These are phyloP conservation scores for Steatornis caripensis DNA, from an alignment of 2,113 vertebrate species.

Conservation along the genomic window DNA sequence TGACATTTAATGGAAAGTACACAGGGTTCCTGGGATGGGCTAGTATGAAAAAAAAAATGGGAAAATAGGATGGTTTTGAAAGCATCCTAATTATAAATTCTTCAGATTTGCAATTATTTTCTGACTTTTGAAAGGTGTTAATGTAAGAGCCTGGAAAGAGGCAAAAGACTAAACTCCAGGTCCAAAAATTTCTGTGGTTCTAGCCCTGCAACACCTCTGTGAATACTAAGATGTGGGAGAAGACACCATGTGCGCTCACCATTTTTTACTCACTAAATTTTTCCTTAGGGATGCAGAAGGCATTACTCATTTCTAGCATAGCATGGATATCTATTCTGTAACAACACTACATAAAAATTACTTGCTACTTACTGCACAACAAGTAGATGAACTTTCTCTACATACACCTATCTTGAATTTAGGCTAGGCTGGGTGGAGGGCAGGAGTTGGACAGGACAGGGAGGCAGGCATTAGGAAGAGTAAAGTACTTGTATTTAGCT, in stretches of 20 bases:
- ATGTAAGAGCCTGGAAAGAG: not conserved
- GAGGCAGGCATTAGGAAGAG: not conserved
- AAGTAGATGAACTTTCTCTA: not conserved
- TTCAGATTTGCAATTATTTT: not conserved
- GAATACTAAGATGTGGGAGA: not conserved
- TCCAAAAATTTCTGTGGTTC: not conserved
- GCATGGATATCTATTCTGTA: not conserved
- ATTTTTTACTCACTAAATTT: not conserved
- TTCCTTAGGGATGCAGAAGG: not conserved
- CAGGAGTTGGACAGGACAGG: not conserved
- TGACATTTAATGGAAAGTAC: not conserved
- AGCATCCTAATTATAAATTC: not conserved
- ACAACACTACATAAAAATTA: not conserved
- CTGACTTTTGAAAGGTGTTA: not conserved
- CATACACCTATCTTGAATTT: not conserved
- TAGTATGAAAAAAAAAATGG: not conserved
- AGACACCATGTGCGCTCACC: fast-evolving
- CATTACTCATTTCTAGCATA: not conserved
- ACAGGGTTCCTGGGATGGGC: not conserved
- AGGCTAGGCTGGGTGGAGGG: not conserved
- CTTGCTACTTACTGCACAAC: not conserved
- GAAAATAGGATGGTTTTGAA: not conserved
- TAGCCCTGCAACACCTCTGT: not conserved
- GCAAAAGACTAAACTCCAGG: not conserved
- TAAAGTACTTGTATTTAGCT: not conserved